Evolutionary conservation across 2,888 invertebrate species (phyloP).

Genomic region (Dasysyrphus tricinctus): DNA sequence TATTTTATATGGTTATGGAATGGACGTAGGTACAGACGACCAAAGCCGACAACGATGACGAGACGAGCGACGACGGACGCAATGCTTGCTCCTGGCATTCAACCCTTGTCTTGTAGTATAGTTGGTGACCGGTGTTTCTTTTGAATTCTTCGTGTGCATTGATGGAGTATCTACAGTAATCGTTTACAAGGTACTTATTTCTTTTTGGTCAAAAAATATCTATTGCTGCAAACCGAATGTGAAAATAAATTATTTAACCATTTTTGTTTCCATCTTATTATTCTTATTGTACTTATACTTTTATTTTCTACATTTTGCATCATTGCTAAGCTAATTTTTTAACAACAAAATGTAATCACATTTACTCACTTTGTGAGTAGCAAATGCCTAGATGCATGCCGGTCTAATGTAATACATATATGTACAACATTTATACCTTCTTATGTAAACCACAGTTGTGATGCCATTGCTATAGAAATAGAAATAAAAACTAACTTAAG

Average conservation of each 20-base stretch:
- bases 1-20: constrained; percentile 8
- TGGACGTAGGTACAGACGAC: constrained; percentile 26
- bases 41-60: not conserved
- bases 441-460: too few species aligned
- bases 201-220: not conserved
- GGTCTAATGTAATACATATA: too few species aligned
- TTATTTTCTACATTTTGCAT: not conserved
- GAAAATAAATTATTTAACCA: not conserved
- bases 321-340: not conserved
- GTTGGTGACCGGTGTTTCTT: constrained; percentile 60
- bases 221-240: not conserved
- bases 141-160: constrained; percentile 47
- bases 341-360: too few species aligned
- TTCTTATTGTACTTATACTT: not conserved
- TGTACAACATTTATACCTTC: too few species aligned
- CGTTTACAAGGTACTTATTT: constrained; percentile 18
- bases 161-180: constrained; percentile 17
- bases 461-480: too few species aligned
- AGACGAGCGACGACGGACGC: constrained; percentile 16
- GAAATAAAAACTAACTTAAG: too few species aligned
- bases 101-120: constrained; percentile 44
- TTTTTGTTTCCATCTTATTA: not conserved
- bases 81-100: constrained; percentile 38
- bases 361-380: too few species aligned
- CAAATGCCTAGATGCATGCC: too few species aligned